Conservation (phyloP, 1,140 invertebrate species). For the Cyclina sinensis region DNA sequence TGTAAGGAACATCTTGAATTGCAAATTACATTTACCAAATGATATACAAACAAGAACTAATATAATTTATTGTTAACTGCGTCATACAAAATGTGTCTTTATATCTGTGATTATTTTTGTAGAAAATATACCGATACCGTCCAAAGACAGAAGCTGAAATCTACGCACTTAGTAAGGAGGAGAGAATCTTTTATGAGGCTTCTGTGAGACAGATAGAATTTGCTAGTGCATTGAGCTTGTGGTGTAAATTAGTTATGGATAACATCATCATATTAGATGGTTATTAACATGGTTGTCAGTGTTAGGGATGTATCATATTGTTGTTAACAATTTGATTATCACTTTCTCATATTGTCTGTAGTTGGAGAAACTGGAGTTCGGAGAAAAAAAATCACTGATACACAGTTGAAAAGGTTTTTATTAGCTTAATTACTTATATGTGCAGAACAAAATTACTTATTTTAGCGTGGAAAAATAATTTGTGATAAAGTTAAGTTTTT, state of each 20-base stretch:
- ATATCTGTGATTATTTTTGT: constrained; percentile 9
- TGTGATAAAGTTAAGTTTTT: too few species aligned
- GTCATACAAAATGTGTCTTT: not conserved
- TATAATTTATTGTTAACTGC: not conserved
- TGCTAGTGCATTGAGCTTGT: not conserved
- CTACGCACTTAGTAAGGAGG: constrained; percentile 6
- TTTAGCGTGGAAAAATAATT: too few species aligned
- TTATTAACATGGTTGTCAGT: not conserved
- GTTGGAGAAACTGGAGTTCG: not conserved
- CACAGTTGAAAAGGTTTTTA: constrained; percentile 4
- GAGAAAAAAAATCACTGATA: not conserved
- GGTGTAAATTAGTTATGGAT: not conserved
- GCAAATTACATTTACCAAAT: not conserved
- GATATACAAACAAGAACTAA: not conserved
- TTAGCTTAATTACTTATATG: too few species aligned
- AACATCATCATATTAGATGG: not conserved
- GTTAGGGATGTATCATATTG: not conserved
- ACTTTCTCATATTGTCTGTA: too few species aligned
- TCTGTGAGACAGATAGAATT: not conserved
- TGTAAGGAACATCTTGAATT: not conserved
- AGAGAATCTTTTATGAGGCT: not conserved
- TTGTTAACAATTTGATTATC: constrained; percentile 8
- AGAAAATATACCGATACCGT: not conserved
- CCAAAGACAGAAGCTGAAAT: not conserved
- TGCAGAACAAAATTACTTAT: too few species aligned